Evolutionary conservation across 2,113 vertebrate genomes (phyloP).

Genomic region (Riparia riparia): DNA sequence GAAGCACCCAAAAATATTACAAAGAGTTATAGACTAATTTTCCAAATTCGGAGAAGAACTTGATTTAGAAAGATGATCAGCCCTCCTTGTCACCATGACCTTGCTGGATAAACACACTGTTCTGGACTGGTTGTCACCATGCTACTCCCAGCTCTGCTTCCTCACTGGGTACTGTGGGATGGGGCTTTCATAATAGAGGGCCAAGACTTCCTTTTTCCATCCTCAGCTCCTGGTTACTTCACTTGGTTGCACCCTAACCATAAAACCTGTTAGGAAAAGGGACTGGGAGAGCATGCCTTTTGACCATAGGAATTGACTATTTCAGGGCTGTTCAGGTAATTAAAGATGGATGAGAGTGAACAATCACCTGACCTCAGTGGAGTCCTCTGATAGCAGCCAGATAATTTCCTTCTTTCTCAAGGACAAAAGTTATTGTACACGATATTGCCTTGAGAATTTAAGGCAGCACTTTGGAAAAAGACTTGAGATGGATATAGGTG

Average conservation of each 20-base stretch:
- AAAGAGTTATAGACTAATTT: not conserved
- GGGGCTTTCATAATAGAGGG: accelerated
- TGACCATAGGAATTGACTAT: not conserved
- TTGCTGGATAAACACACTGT: not conserved
- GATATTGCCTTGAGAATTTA: not conserved
- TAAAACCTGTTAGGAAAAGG: not conserved
- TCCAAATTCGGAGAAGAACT: not conserved
- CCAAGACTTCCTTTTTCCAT: not conserved
- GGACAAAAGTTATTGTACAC: not conserved
- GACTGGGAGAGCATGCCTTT: not conserved
- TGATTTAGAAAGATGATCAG: not conserved
- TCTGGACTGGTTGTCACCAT: not conserved
- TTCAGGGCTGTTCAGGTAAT: not conserved
- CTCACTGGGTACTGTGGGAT: not conserved
- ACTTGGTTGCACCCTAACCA: not conserved
- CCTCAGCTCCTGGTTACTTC: accelerated
- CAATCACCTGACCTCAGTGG: not conserved
- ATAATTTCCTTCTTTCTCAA: not conserved
- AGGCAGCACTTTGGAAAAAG: not conserved
- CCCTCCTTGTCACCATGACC: not conserved
- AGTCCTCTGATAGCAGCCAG: not conserved
- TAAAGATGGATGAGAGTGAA: not conserved
- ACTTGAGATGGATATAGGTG: not conserved
- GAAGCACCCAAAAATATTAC: not conserved
- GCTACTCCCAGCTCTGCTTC: not conserved